phyloP scores from a whole-genome alignment of 2,113 vertebrate genomes.

The Xenopus laevis region DNA sequence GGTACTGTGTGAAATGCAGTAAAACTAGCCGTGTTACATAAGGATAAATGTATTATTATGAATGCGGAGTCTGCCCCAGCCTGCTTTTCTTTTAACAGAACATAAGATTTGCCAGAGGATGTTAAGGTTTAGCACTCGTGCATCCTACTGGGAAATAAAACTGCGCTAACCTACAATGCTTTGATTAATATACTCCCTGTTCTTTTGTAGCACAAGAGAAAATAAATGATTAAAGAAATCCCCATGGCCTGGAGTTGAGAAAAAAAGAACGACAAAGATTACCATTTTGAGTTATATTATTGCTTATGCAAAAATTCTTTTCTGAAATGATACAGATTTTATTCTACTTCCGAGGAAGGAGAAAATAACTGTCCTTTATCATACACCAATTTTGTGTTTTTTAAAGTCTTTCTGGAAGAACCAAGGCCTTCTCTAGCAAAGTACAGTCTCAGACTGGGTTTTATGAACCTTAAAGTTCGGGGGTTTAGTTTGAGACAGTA shows the following conservation, averaged over 20 bases:
- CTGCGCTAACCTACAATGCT: background rate
- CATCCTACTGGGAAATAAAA: background rate
- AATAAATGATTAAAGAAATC: background rate
- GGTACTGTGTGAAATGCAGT: no score
- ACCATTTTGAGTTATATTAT: background rate
- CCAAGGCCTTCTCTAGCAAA: no score
- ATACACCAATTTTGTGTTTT: no score
- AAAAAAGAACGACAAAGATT: background rate
- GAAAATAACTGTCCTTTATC: no score
- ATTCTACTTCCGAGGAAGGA: background rate
- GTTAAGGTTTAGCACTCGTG: background rate
- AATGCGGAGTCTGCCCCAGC: background rate
- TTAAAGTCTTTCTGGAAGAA: no score
- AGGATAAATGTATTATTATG: background rate
- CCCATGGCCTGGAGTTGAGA: background rate
- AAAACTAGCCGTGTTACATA: background rate
- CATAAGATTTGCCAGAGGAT: background rate
- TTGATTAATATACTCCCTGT: constrained; percentile 5
- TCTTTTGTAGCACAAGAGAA: background rate
- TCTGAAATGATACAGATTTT: background rate
- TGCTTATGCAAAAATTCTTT: background rate
- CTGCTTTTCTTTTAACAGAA: background rate
- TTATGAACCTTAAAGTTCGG: no score
- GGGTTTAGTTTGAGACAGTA: no score
- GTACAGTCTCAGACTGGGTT: no score